phyloP scores from a whole-genome alignment of 2,888 invertebrate genomes.

The Nesidiocoris tenuis region DNA sequence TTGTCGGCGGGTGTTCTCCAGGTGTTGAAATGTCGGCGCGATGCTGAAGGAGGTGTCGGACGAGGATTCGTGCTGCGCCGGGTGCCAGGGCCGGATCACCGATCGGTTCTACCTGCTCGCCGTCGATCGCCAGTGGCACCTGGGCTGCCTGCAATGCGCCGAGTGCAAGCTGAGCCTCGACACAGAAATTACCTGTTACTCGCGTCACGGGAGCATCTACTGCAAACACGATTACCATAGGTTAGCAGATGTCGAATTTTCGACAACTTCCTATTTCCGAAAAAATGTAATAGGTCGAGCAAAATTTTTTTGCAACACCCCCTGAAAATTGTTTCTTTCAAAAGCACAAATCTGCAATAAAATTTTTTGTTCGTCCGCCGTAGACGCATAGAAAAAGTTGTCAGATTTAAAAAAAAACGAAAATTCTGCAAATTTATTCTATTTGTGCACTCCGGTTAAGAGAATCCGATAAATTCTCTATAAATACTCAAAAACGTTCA shows the following conservation, averaged over 20 bases:
- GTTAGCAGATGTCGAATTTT: slow-evolving; percentile 58
- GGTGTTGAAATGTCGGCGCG: slow-evolving; percentile 35
- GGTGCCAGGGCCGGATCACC: slow-evolving; percentile 64
- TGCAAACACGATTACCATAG: slow-evolving; percentile 94
- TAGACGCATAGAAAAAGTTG: too few relatives aligned
- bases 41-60: slow-evolving; percentile 52
- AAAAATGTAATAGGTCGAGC: too few relatives aligned
- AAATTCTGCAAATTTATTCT: too few relatives aligned
- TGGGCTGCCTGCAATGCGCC: slow-evolving; percentile 77
- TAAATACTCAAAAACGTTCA: too few relatives aligned
- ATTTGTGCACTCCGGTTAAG: too few relatives aligned
- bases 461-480: too few relatives aligned
- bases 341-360: too few relatives aligned
- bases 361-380: too few relatives aligned
- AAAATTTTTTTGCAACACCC: too few relatives aligned
- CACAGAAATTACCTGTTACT: slow-evolving; percentile 84
- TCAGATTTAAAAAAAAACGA: too few relatives aligned
- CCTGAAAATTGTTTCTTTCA: too few relatives aligned
- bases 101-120: slow-evolving; percentile 75
- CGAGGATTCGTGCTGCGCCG: slow-evolving; percentile 60
- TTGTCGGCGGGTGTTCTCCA: not conserved
- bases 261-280: not conserved
- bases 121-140: slow-evolving; percentile 88
- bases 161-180: slow-evolving; percentile 83
- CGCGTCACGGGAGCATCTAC: slow-evolving; percentile 84